phyloP scores from a whole-genome alignment of 2,888 invertebrate genomes.

The Acronicta aceris region DNA sequence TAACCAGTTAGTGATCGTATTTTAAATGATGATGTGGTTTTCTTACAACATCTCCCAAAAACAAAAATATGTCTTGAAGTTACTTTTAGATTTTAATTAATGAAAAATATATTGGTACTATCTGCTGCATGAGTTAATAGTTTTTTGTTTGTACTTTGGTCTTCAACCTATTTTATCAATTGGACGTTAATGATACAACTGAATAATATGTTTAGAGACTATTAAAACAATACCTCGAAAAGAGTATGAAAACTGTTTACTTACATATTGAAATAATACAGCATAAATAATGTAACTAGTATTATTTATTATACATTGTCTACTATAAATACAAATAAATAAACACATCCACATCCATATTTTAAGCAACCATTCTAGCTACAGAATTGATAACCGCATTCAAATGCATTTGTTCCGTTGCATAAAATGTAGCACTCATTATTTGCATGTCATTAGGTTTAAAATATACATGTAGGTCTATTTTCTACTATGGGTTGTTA shows the following conservation, averaged over 20 bases:
- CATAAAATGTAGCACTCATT: slow-evolving; percentile 8
- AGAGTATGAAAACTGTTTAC: no score
- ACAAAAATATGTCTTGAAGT: no score
- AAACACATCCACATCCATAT: slow-evolving; percentile 25
- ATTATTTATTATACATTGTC: slow-evolving; percentile 12
- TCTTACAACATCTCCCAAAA: no score
- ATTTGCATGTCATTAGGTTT: slow-evolving; percentile 15
- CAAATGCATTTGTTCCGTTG: slow-evolving; percentile 10
- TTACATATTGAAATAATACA: not conserved
- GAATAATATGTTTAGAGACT: no score
- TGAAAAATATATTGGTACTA: no score
- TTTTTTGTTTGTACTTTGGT: no score
- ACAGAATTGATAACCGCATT: slow-evolving; percentile 24
- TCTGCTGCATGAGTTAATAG: no score
- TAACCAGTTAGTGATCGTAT: slow-evolving; percentile 50
- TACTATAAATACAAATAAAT: slow-evolving; percentile 11
- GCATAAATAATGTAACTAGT: not conserved
- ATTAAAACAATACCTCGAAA: no score
- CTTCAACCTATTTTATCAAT: no score
- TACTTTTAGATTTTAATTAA: no score
- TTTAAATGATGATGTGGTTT: slow-evolving; percentile 56
- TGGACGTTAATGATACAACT: no score
- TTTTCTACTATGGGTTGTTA: not conserved
- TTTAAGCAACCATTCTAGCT: slow-evolving; percentile 10
- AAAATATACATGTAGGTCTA: not conserved